Percentiles rank a stretch among this genome's conserved stretches.
Evolutionary conservation across 2,888 invertebrate species (phyloP).

Genomic region (Itoplectis maculator): DNA sequence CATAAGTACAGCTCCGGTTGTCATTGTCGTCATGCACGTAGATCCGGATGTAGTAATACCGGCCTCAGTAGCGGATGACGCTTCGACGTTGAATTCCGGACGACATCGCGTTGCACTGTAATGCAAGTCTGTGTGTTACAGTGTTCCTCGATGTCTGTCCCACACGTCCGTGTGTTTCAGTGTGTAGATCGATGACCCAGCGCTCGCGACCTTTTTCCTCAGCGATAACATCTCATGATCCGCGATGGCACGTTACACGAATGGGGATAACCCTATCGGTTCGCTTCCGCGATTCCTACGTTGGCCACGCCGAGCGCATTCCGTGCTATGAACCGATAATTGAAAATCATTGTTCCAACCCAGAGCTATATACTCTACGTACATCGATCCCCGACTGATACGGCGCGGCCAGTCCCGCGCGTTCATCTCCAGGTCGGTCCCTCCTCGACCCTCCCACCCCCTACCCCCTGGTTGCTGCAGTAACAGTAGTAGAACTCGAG

Average conservation of each 20-base stretch:
- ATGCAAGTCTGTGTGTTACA: not conserved
- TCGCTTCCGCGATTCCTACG: constrained; percentile 14
- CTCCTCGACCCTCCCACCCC: constrained; percentile 1
- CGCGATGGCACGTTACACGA: constrained; percentile 60
- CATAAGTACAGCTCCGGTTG: not conserved
- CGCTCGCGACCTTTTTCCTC: constrained; percentile 29
- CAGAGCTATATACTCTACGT: constrained; percentile 49
- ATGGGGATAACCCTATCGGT: constrained; percentile 31
- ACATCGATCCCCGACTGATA: constrained; percentile 71
- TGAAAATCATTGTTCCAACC: constrained; percentile 76
- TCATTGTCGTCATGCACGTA: not conserved
- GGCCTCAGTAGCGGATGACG: constrained; percentile 8
- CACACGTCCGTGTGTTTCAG: not conserved
- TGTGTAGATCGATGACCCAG: not conserved
- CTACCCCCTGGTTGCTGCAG: constrained; percentile 32
- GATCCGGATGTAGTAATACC: constrained; percentile 8
- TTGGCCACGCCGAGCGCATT: constrained; percentile 66
- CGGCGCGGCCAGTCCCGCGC: constrained; percentile 2
- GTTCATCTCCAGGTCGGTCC: not conserved
- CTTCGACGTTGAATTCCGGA: constrained; percentile 34
- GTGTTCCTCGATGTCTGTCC: no score
- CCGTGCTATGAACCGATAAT: constrained; percentile 75
- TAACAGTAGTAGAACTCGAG: constrained; percentile 52
- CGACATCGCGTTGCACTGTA: constrained; percentile 33
- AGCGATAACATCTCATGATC: constrained; percentile 64